These are phyloP conservation scores for Coelogynopora nodosa DNA, from an alignment of 2,888 invertebrate species.

Conservation along the genomic window DNA sequence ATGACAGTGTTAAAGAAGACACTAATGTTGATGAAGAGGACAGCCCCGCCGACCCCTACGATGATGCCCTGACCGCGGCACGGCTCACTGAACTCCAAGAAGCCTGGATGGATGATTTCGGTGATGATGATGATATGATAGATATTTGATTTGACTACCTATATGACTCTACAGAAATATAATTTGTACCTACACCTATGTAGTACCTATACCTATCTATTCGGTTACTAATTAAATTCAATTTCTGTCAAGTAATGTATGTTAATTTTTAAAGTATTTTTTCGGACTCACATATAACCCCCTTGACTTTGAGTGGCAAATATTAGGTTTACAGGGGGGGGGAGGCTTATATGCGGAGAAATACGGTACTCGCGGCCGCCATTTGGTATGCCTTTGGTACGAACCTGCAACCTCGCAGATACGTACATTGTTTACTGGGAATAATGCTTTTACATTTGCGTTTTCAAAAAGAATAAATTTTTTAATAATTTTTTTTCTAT, in stretches of 20 bases:
- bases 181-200: neutral
- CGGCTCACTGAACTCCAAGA: neutral
- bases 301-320: neutral
- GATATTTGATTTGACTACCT: neutral
- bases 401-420: too few relatives aligned
- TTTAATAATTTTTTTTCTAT: too few relatives aligned
- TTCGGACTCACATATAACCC: neutral
- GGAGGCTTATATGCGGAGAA: neutral
- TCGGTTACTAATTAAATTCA: neutral
- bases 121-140: neutral
- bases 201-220: neutral
- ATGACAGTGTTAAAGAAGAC: neutral
- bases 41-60: neutral
- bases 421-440: too few relatives aligned
- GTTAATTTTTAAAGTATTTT: neutral
- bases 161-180: neutral
- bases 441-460: too few relatives aligned
- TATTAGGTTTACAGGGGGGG: neutral
- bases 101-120: neutral
- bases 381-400: too few relatives aligned
- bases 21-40: neutral
- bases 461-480: too few relatives aligned
- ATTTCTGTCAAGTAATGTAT: neutral
- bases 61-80: neutral
- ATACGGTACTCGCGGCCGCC: too few relatives aligned